Percentiles rank a stretch among this genome's conserved stretches.
Conservation (phyloP, 1,140 invertebrate genomes). For the Drosophila melanica region DNA sequence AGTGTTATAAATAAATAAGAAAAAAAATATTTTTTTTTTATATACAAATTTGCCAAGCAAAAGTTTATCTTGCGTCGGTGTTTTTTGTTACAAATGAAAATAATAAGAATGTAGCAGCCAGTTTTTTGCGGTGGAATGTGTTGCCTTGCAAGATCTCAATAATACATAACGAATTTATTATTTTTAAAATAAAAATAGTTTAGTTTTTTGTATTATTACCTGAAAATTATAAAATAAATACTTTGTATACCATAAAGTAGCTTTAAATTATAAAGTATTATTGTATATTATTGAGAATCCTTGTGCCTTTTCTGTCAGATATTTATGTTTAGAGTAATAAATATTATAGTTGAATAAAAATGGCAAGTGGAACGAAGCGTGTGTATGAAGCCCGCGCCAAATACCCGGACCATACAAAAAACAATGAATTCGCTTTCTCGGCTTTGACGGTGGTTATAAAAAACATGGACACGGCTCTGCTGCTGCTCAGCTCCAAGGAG, state of each 20-base stretch:
- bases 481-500: conserved; percentile 66
- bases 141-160: conserved; percentile 5
- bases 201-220: background rate
- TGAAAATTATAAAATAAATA: too few species aligned
- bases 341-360: conserved; percentile 28
- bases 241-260: too few species aligned
- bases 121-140: background rate
- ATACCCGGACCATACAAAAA: conserved; percentile 67
- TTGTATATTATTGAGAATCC: background rate
- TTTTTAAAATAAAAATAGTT: background rate
- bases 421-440: conserved; percentile 52
- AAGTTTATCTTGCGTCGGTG: background rate
- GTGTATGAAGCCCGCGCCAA: conserved; percentile 58
- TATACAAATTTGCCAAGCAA: background rate
- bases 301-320: conserved; percentile 11
- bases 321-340: conserved; percentile 1
- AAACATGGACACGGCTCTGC: conserved; percentile 54
- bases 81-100: background rate
- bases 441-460: conserved; percentile 59
- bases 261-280: too few species aligned
- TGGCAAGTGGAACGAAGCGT: conserved; percentile 60
- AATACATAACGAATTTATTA: background rate
- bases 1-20: background rate
- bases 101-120: background rate
- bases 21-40: background rate